Conservation (phyloP, 2,113 vertebrate genomes). For the Prolemur simus region DNA sequence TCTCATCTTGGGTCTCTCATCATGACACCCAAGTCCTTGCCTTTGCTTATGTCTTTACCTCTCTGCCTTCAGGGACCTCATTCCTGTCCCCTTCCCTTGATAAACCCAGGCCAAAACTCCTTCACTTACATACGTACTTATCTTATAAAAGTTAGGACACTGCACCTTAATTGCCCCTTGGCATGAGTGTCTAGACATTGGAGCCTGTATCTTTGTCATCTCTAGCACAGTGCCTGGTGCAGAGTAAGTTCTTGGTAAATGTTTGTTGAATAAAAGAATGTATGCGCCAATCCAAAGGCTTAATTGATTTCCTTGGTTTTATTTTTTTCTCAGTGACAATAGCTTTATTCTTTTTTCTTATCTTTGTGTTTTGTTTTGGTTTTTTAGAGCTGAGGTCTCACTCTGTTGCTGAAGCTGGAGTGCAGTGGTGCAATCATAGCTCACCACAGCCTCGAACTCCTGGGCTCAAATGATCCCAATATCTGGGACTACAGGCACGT, state of each 20-base stretch:
- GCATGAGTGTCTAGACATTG: neutral
- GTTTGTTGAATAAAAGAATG: neutral
- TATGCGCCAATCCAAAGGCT: neutral
- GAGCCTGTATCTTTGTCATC: neutral
- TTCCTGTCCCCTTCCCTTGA: neutral
- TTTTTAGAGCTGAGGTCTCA: too few relatives aligned
- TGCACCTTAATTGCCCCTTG: accelerated
- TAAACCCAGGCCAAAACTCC: neutral
- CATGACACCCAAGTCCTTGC: neutral
- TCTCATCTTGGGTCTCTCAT: neutral
- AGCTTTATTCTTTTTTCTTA: neutral
- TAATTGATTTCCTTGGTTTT: neutral
- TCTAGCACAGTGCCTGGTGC: neutral
- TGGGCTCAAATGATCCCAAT: too few relatives aligned
- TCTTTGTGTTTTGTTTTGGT: too few relatives aligned
- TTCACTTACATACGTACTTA: neutral
- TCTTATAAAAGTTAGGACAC: neutral
- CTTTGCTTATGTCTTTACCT: neutral
- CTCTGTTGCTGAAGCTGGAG: too few relatives aligned
- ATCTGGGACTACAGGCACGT: too few relatives aligned
- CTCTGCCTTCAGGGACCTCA: too few relatives aligned
- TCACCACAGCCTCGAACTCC: too few relatives aligned
- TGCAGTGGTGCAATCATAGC: too few relatives aligned
- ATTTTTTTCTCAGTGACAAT: neutral
- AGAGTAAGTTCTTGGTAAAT: neutral